Evolutionary conservation across 1,140 invertebrate species (phyloP), one percentile per base, ranked within the genome.

Genomic region (Polypedilum pembai): DNA sequence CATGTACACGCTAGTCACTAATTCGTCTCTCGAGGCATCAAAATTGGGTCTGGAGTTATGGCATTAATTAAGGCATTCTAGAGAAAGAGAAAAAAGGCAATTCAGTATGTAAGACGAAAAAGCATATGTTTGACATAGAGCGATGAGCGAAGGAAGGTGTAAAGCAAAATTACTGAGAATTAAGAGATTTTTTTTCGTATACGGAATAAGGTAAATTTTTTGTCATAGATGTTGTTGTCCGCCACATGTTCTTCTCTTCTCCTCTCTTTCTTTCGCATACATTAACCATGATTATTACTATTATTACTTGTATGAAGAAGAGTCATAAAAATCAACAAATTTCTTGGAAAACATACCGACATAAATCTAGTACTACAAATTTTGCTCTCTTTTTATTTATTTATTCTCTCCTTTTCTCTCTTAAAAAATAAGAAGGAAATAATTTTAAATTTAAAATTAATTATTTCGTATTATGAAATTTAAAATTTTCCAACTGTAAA

Each of bases 81-180:
- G n/a, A 56, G n/a, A 56, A 56, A 45, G 15, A 33, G 15, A 45
- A 45, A 45, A 45, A 45, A 45, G 1, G 12, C 10, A n/a, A n/a
- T 56, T 56, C 15, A n/a, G 45, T 12, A 12, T 56, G 12, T n/a
- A 56, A n/a, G 12, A 56, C n/a, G 15, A 15, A 12, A 56, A 56
- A 56, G 45, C 12, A 56, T 56, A n/a, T 56, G 12, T 56, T n/a
- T 56, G 8, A 15, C 24, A 33, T 33, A 33, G 24, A 33, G 24
- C 5, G 24, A 33, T 33, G 24, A 33, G 24, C 24, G n/a, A 56
- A 56, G 41, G 41, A 45, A 45, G 45, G 45, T 56, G 45, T 12
- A 56, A 56, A 56, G 45, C 45, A 56, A 56, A 56, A 56, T 56
- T 56, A 56, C 45, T 56, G 45, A 56, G 45, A 56, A 56, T 56